Base-by-base conservation (phyloP, 64 coral and sea anemone genomes). In the Montipora cactus region DNA sequence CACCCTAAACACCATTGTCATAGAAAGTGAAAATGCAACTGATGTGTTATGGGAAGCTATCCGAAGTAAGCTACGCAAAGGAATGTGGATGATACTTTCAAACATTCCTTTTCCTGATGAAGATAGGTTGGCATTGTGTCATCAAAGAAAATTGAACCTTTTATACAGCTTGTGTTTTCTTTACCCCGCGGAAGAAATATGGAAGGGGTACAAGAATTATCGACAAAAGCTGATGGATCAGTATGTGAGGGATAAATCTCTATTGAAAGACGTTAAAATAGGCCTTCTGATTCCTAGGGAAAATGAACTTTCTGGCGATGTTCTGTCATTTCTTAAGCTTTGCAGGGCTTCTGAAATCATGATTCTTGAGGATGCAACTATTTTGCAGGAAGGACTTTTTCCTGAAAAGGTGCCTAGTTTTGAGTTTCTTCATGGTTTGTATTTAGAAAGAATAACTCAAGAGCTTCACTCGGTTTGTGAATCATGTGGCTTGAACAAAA, bases 321-420 rank as follows among this genome's bases (percentile, higher is more conserved):
- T 93, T 21, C 88, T 95, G 19, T 61, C 90, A 73, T 90, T 98
- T 72, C 88, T 93, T 25, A 95, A 98, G 75, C 61, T 98, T 8
- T 92, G 96, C 68, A 88, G 79, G 77, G 90, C 96, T 13, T 46
- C 91, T 89, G 84, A 94, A 81, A 85, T 98, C 3, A 98, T 98
- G 96, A 95, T 98, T 52, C 59, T 81, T 10, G 93, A 98, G 28
- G 96, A 98, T 79, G 90, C 85, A 66, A 80, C 76, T 7, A 90
- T 97, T 18, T 74, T 97, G 66, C 79, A 95, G 21, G 83, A 97
- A 7, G 88, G 89, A 6, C 75, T 84, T 69, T 81, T 95, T 49
- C 79, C 79, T 81, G 71, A 55, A 13, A 95, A 76, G 48, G 87
- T 89, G 78, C 62, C 94, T 5, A 92, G 82, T 16, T 88, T 98